Base-by-base conservation (phyloP, 2,888 invertebrate genomes). In the Rhagium mordax region DNA sequence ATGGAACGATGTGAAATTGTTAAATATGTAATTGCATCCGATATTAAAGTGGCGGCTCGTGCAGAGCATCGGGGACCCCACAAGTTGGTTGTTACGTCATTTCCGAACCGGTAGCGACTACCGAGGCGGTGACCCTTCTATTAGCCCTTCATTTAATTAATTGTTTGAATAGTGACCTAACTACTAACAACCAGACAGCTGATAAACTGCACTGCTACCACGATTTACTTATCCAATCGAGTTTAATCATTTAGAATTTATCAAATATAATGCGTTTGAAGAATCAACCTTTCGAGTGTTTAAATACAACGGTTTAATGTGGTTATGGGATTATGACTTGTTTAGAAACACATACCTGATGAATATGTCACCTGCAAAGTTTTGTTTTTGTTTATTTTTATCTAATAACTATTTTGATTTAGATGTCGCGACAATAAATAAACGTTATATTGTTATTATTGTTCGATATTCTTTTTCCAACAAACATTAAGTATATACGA, bases 61-160 rank as follows among this genome's bases (percentile, higher is more conserved):
- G 67, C 64, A 61, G 24, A 24, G 15, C 61, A 16, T 24, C 61
- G 68, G 57, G 77, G 86, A 84, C 85, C 85, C 78, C 86, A 84
- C 85, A 85, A 83, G 84, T 78, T 65, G 85, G 70, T 51, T 69
- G 74, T 83, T 82, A 83, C 84, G 85, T 85, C 86, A 85, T 83
- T 83, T 85, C 85, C 84, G 83, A 85, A 82, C 77, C 81, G 82
- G 82, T 79, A 72, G 79, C 75, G 74, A 71, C 72, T 75, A 74
- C 74, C 71, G 73, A 76, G 75, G 72, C 77, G 79, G 76, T 78
- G 80, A 81, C 82, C 81, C 81, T 78, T 74, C 76, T 77, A 81
- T 81, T 81, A 76, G 75, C 77, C 78, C 79, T 75, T 62, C 70
- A 64, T 75, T 74, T 71, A 78, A 81, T 82, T 84, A 81, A 81